phyloP scores from a whole-genome alignment of 1,140 invertebrate genomes.

The Drosophila erecta region DNA sequence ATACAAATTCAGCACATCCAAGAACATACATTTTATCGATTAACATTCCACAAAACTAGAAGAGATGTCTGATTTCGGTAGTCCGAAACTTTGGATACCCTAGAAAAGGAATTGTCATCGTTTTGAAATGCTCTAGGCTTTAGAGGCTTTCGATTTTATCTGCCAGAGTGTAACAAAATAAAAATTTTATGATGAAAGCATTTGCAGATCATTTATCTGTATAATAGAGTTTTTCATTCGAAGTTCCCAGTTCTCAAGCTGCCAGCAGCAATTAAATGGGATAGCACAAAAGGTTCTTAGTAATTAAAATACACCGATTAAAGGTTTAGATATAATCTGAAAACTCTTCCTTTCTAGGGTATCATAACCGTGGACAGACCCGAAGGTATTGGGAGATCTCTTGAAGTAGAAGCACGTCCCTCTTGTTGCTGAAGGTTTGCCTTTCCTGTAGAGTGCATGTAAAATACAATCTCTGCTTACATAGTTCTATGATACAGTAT shows the following conservation, averaged over 20 bases:
- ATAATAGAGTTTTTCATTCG: background rate
- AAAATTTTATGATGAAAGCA: no score
- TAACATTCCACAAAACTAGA: slow-evolving; percentile 45
- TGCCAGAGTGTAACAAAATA: background rate
- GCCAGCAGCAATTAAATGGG: slow-evolving; percentile 10
- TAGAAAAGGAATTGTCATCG: slow-evolving; percentile 1
- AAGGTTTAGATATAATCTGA: no score
- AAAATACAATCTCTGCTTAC: slow-evolving; percentile 51
- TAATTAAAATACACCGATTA: no score
- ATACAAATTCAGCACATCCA: slow-evolving; percentile 41
- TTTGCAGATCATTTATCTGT: background rate
- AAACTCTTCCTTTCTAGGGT: slow-evolving; percentile 14
- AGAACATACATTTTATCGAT: slow-evolving; percentile 36
- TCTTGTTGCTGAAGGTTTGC: background rate
- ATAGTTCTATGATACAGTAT: slow-evolving; percentile 28
- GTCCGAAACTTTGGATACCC: slow-evolving; percentile 23
- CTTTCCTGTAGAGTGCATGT: slow-evolving; percentile 37
- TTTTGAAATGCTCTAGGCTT: background rate
- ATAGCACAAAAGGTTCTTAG: background rate
- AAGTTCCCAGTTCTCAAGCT: background rate
- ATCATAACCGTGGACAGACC: slow-evolving; percentile 22
- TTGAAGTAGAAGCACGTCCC: slow-evolving; percentile 22
- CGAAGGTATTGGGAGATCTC: slow-evolving; percentile 6
- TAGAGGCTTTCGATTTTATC: background rate
- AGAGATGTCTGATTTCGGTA: slow-evolving; percentile 26